Base-by-base conservation (phyloP, 2,888 invertebrate species). In the Tachina fera region DNA sequence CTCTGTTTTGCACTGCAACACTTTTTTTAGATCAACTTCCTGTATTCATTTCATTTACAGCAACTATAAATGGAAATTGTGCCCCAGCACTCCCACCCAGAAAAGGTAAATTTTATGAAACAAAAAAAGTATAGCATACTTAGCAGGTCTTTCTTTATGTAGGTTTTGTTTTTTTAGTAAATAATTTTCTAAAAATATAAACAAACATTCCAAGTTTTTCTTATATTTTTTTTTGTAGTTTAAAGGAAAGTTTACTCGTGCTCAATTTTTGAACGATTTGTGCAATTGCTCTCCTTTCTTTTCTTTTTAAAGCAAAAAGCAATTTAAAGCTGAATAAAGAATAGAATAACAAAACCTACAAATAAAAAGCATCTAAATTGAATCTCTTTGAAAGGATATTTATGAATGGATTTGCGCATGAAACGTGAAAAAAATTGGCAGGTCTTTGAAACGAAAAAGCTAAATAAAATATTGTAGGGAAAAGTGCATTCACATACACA, bases 321-420 rank as follows among this genome's bases (percentile, higher is more conserved):
- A 83, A 86, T 86, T 83, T 86, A 80, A 74, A 76, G 39, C 43
- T 76, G 67, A 68, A 81, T 72, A 47, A 60, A 45, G n/a, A 19
- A 9, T 43, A 49, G 60, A 61, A 14, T 61, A 10, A 74, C 39
- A 80, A 56, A 80, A 80, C 65, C 45, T 70, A 41, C 16, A 45
- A 70, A 85, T 79, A 79, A 75, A 39, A 67, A 61, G 61, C 16
- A 86, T 80, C 83, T 86, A 86, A 86, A 86, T 86, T 86, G 86
- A 72, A 86, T 83, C 79, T 86, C 72, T 83, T 86, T 86, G 72
- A 80, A 83, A 83, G 56, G 58, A 86, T 72, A 76, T 67, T 86
- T 83, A 86, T 86, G 86, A 86, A 86, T 76, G 76, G 79, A 65
- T 67, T 78, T 70, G 45, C 43, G 47, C 19, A 49, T 45, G 58